Percentiles rank a stretch among this genome's conserved stretches.
phyloP scores from a whole-genome alignment of 2,888 invertebrate genomes.

The Tridacna gigas region DNA sequence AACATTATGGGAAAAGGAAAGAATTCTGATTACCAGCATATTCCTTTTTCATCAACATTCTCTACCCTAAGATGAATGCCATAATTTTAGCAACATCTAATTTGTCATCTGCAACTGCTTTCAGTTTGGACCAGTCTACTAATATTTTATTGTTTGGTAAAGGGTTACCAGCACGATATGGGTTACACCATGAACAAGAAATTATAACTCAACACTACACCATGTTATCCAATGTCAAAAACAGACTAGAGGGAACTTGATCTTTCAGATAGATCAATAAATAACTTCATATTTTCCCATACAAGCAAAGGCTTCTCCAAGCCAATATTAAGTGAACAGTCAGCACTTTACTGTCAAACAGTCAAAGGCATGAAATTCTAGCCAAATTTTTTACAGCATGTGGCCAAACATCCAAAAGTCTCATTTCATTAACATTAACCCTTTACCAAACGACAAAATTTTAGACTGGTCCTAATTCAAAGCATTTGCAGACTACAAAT shows the following conservation, averaged over 20 bases:
- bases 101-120: conserved; percentile 10
- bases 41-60: background rate
- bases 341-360: conserved; percentile 15
- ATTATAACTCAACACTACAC: conserved; percentile 3
- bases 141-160: conserved; percentile 7
- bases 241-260: conserved; percentile 15
- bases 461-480: too few species aligned
- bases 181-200: background rate
- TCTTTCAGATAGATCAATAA: conserved; percentile 23
- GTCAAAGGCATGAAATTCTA: background rate
- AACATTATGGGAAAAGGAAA: background rate
- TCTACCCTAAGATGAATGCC: background rate
- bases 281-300: conserved; percentile 28
- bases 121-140: conserved; percentile 1
- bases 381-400: too few species aligned
- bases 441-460: too few species aligned
- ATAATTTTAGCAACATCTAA: background rate
- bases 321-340: conserved; percentile 4
- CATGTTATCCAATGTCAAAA: conserved; percentile 10
- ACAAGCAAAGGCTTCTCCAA: background rate
- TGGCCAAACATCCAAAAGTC: too few species aligned
- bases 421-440: too few species aligned
- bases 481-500: too few species aligned
- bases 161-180: background rate
- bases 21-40: background rate